These are phyloP conservation scores for Nothobranchius kuhntae DNA, from an alignment of 2,113 vertebrate species.

Conservation along the genomic window DNA sequence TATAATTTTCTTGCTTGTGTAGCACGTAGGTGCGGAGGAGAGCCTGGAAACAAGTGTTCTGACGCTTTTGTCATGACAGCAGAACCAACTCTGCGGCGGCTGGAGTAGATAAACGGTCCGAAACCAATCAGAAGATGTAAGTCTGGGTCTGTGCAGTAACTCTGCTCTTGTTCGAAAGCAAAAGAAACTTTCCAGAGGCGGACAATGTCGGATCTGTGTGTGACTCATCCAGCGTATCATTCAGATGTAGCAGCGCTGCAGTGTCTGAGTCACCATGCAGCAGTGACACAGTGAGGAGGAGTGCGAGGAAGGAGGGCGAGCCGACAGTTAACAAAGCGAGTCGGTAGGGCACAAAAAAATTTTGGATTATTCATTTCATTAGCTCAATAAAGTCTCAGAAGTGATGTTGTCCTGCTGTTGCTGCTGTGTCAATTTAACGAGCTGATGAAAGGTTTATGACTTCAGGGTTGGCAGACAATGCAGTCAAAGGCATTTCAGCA, in stretches of 20 bases:
- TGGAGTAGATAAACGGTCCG: not conserved
- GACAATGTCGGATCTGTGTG: constrained; percentile 36
- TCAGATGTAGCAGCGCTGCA: constrained; percentile 72
- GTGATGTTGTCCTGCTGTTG: not conserved
- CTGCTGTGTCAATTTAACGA: constrained; percentile 14
- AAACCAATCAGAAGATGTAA: constrained; percentile 1
- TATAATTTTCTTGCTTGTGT: constrained; percentile 53
- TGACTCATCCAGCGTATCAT: constrained; percentile 74
- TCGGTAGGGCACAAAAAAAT: not conserved
- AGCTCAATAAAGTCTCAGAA: constrained; percentile 15
- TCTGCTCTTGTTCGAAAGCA: not conserved
- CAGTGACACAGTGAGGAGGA: constrained; percentile 60
- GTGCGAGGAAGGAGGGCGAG: constrained; percentile 24
- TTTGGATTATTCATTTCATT: not conserved
- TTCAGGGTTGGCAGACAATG: too few species aligned
- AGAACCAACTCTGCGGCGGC: constrained; percentile 3
- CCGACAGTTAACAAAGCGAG: constrained; percentile 54
- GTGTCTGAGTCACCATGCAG: constrained; percentile 80
- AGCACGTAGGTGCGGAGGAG: constrained; percentile 24
- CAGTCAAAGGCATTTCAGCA: too few species aligned
- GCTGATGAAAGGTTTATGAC: too few species aligned
- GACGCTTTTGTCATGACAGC: constrained; percentile 34
- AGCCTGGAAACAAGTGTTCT: constrained; percentile 31
- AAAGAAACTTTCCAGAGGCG: constrained; percentile 26
- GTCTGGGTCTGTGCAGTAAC: not conserved